phyloP scores from a whole-genome alignment of 2,888 invertebrate species.

The Nephrotoma flavescens region DNA sequence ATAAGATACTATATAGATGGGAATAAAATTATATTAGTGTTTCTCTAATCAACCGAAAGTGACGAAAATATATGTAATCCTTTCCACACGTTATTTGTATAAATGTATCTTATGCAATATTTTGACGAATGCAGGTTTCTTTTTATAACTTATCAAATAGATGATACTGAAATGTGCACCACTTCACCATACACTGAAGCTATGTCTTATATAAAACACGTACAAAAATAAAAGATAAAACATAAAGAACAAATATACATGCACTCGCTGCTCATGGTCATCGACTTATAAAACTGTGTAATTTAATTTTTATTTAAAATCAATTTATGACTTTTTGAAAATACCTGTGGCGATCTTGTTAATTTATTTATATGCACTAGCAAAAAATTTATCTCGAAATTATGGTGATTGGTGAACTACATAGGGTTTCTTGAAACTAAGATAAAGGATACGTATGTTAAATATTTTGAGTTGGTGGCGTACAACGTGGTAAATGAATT shows the following conservation, averaged over 20 bases:
- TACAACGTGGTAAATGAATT: too few species aligned
- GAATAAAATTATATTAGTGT: neutral
- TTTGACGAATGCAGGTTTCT: neutral
- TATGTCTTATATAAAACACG: neutral
- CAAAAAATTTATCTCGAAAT: neutral
- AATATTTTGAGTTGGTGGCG: too few species aligned
- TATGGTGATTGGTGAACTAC: neutral
- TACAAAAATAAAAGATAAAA: neutral
- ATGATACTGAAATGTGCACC: neutral
- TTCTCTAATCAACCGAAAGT: neutral
- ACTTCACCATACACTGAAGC: neutral
- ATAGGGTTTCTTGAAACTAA: neutral
- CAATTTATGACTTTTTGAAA: neutral
- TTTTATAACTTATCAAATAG: neutral
- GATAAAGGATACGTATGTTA: too few species aligned
- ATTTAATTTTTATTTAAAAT: neutral
- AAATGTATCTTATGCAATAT: neutral
- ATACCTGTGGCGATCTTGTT: neutral
- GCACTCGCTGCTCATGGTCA: neutral
- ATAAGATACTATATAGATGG: neutral
- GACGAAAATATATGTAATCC: neutral
- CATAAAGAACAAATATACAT: neutral
- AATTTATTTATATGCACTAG: neutral
- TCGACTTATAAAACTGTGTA: neutral
- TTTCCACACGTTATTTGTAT: neutral